Conservation (phyloP, 2,888 invertebrate genomes). For the Galeopsomyia nigrocyanea region DNA sequence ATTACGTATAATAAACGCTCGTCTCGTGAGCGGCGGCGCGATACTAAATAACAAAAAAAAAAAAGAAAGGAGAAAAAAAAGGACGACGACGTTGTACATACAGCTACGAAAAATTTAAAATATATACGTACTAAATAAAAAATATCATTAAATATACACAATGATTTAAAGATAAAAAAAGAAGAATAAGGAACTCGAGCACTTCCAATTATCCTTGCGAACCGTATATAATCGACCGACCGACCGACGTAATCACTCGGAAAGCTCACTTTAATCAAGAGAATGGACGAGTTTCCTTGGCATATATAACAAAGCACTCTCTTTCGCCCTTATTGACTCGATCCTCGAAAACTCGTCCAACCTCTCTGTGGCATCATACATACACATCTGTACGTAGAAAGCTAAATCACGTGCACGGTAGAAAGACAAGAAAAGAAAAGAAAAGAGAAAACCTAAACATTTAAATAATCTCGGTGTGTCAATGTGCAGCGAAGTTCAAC, state of each 20-base stretch:
- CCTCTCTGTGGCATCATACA: no score
- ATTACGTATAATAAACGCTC: conserved; percentile 39
- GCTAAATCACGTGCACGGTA: no score
- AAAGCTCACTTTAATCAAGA: conserved; percentile 30
- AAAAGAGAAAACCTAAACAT: neutral
- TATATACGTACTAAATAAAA: conserved; percentile 35
- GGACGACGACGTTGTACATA: neutral
- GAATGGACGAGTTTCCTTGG: conserved; percentile 23
- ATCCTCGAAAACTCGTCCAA: no score
- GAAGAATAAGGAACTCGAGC: conserved; percentile 28
- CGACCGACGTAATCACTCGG: conserved; percentile 21
- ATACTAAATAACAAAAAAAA: conserved; percentile 30
- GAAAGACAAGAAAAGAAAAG: no score
- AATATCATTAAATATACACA: conserved; percentile 40
- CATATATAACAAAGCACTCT: no score
- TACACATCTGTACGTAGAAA: no score
- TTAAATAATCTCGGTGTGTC: conserved; percentile 40
- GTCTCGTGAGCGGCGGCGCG: conserved; percentile 2
- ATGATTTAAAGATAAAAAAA: conserved; percentile 24
- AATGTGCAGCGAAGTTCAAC: conserved; percentile 34
- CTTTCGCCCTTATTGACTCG: no score
- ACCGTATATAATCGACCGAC: neutral
- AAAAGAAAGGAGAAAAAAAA: no score
- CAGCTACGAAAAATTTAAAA: conserved; percentile 20
- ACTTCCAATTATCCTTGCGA: conserved; percentile 11